Conservation (phyloP, 2,888 invertebrate species). For the Oscheius sp. region DNA sequence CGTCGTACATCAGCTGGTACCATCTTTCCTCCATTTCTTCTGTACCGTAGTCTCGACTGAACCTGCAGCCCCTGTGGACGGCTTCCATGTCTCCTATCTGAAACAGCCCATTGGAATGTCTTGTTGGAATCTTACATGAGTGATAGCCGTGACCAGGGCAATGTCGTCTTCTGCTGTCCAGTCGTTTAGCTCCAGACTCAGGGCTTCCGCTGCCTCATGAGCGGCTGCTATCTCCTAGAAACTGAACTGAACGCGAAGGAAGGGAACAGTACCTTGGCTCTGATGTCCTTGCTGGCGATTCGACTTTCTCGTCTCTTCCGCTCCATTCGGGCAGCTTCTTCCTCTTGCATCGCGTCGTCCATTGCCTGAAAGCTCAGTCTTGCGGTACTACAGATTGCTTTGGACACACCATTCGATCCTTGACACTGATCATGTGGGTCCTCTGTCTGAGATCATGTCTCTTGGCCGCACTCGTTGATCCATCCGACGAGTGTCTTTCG, state of each 20-base stretch:
- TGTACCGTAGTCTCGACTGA: slow-evolving; percentile 92
- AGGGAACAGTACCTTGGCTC: slow-evolving; percentile 28
- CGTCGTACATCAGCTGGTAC: slow-evolving; percentile 94
- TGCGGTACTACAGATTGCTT: not conserved
- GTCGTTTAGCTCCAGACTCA: slow-evolving; percentile 79
- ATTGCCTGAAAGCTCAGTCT: slow-evolving; percentile 26
- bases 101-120: not conserved
- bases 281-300: slow-evolving; percentile 42
- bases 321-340: slow-evolving; percentile 34
- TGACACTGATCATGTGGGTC: slow-evolving; percentile 29
- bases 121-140: slow-evolving; percentile 79
- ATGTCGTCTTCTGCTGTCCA: slow-evolving; percentile 99
- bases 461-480: slow-evolving; percentile 2
- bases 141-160: slow-evolving; percentile 90
- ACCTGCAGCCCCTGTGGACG: slow-evolving; percentile 90
- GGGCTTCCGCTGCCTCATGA: slow-evolving; percentile 38
- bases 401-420: slow-evolving; percentile 18
- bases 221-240: slow-evolving; percentile 39
- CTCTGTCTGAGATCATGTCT: slow-evolving; percentile 25
- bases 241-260: not conserved
- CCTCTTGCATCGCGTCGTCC: slow-evolving; percentile 34
- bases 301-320: slow-evolving; percentile 29
- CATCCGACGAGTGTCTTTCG: not conserved
- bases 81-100: slow-evolving; percentile 79
- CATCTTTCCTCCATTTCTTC: slow-evolving; percentile 94